These are phyloP conservation scores for Lerema accius DNA, from an alignment of 1,140 invertebrate species.

Conservation along the genomic window DNA sequence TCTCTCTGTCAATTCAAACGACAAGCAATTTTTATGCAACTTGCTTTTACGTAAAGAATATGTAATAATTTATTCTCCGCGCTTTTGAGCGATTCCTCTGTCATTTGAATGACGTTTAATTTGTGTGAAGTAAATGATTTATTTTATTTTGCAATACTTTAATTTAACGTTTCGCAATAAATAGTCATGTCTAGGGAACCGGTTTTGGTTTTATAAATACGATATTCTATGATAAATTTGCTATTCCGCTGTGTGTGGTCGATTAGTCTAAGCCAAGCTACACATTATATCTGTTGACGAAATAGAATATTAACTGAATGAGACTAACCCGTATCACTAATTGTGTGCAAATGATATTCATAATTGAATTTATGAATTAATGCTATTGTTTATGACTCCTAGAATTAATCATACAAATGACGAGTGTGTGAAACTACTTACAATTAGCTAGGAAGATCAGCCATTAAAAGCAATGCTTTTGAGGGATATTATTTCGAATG, in stretches of 20 bases:
- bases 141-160: neutral
- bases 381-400: neutral
- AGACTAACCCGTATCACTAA: constrained; percentile 2
- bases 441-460: too few relatives aligned
- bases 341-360: constrained; percentile 41
- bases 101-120: neutral
- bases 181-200: neutral
- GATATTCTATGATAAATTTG: too few relatives aligned
- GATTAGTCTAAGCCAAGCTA: neutral
- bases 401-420: neutral
- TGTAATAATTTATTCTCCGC: neutral
- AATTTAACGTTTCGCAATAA: neutral
- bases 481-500: too few relatives aligned
- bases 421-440: neutral
- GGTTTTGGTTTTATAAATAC: too few relatives aligned
- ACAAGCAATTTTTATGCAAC: neutral
- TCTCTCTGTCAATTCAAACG: neutral
- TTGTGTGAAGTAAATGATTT: neutral
- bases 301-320: neutral
- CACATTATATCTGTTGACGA: neutral
- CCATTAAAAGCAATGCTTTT: neutral
- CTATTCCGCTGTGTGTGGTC: too few relatives aligned
- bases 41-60: neutral
- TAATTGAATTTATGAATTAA: constrained; percentile 31
- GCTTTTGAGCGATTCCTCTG: neutral